These are phyloP conservation scores for Neuroscelio doddi DNA, from an alignment of 2,888 invertebrate genomes.

Conservation along the genomic window DNA sequence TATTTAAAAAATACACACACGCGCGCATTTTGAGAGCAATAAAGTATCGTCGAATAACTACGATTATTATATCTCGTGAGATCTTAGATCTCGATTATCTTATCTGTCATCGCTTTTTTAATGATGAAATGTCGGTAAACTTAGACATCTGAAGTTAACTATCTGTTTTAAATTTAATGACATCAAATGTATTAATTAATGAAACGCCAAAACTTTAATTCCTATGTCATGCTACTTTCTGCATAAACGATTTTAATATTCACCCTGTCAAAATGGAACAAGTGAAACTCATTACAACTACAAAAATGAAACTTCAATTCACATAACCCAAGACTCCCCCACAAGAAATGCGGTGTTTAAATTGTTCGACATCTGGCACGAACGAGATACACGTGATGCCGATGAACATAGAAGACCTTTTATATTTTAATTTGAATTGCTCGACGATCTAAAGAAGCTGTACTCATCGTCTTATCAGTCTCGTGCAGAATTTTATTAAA, in stretches of 20 bases:
- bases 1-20: too few relatives aligned
- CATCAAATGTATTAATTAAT: too few relatives aligned
- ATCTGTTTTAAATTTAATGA: too few relatives aligned
- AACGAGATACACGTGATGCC: slow-evolving; percentile 55
- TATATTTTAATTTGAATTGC: too few relatives aligned
- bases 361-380: slow-evolving; percentile 56
- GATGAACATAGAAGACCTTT: slow-evolving; percentile 37
- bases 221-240: too few relatives aligned
- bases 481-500: too few relatives aligned
- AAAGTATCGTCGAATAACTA: neutral
- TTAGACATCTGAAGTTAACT: too few relatives aligned
- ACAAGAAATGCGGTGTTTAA: slow-evolving; percentile 15
- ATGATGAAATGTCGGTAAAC: slow-evolving; percentile 8
- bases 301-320: slow-evolving; percentile 1
- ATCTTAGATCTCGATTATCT: slow-evolving; percentile 1
- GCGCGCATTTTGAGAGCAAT: too few relatives aligned
- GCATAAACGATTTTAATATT: too few relatives aligned
- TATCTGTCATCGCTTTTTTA: neutral
- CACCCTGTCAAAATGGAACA: neutral
- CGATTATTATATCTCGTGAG: slow-evolving; percentile 6
- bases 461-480: too few relatives aligned
- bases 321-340: neutral
- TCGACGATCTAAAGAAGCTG: too few relatives aligned
- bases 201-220: too few relatives aligned
- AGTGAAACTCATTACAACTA: neutral